Evolutionary conservation across 1,140 invertebrate genomes (phyloP).

Genomic region (Macrosteles quadrilineatus): DNA sequence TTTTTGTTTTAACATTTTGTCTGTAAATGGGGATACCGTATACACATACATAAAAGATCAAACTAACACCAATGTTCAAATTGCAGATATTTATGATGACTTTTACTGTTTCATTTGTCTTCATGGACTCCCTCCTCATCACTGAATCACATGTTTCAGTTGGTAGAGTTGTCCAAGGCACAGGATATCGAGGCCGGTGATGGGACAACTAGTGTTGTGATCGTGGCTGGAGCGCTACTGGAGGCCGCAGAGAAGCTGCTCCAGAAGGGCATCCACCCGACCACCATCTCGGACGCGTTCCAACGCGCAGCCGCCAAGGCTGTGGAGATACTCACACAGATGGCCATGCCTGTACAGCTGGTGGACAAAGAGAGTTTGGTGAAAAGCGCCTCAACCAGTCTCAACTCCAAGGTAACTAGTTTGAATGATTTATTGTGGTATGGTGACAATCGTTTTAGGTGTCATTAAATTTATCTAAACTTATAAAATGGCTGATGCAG

Average conservation of each 20-base stretch:
- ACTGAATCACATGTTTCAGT: constrained; percentile 55
- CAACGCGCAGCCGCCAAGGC: constrained; percentile 85
- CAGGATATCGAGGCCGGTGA: constrained; percentile 99
- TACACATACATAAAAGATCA: too few relatives aligned
- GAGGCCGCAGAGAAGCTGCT: constrained; percentile 94
- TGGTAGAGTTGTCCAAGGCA: constrained; percentile 97
- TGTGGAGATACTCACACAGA: constrained; percentile 81
- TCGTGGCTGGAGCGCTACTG: constrained; percentile 92
- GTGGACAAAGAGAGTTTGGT: constrained; percentile 84
- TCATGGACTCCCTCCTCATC: too few relatives aligned
- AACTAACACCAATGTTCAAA: too few relatives aligned
- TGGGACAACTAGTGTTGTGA: constrained; percentile 97
- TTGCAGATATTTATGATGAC: too few relatives aligned
- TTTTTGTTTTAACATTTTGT: too few relatives aligned
- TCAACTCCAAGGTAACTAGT: constrained; percentile 89
- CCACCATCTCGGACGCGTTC: constrained; percentile 95
- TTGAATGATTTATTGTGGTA: background rate
- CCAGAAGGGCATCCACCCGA: constrained; percentile 95
- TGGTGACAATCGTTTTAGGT: background rate
- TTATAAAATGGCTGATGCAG: background rate
- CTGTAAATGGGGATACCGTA: too few relatives aligned
- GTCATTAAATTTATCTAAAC: too few relatives aligned
- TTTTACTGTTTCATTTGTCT: too few relatives aligned
- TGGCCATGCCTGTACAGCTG: constrained; percentile 87
- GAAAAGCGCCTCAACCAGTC: constrained; percentile 94